A percentile compares a stretch with the other conserved stretches of the same genome.
phyloP scores from a whole-genome alignment of 2,888 invertebrate genomes.

The Apotomis betuletana region DNA sequence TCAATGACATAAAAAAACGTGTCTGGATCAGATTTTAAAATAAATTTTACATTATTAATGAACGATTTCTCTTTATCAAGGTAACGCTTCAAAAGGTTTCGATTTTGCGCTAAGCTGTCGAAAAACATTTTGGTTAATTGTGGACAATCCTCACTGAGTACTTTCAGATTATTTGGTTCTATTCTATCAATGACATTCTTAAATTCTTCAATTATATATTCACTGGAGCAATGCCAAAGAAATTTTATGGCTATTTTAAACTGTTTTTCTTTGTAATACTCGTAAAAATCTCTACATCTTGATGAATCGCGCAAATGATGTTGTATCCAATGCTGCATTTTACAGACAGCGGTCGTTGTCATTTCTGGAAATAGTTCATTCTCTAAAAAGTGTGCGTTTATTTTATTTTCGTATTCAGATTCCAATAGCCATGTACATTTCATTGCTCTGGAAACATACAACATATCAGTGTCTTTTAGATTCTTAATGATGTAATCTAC shows the following conservation, averaged over 20 bases:
- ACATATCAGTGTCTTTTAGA: conserved; percentile 34
- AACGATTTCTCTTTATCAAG: conserved; percentile 9
- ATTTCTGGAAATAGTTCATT: conserved; percentile 36
- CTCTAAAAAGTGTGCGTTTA: conserved; percentile 22
- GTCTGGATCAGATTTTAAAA: conserved; percentile 21
- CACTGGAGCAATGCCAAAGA: conserved; percentile 36
- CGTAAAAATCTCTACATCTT: conserved; percentile 38
- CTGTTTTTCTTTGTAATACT: conserved; percentile 32
- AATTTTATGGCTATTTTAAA: conserved; percentile 29
- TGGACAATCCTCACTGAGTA: conserved; percentile 30
- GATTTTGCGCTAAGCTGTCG: conserved; percentile 1
- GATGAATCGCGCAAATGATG: conserved; percentile 23
- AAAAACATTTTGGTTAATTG: conserved; percentile 19
- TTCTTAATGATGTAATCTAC: conserved; percentile 35
- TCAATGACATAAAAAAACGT: conserved; percentile 24
- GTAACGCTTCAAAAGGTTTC: conserved; percentile 8
- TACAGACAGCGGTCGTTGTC: conserved; percentile 29
- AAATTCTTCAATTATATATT: conserved; percentile 29
- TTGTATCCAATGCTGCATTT: conserved; percentile 34
- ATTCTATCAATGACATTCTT: conserved; percentile 12
- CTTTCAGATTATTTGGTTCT: conserved; percentile 24
- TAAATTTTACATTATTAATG: conserved; percentile 14
- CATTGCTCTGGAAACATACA: conserved; percentile 39
- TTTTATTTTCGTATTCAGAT: conserved; percentile 1
- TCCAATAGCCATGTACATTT: conserved; percentile 40